These are phyloP conservation scores for Bettongia penicillata DNA, from an alignment of 2,113 vertebrate genomes.

Conservation along the genomic window DNA sequence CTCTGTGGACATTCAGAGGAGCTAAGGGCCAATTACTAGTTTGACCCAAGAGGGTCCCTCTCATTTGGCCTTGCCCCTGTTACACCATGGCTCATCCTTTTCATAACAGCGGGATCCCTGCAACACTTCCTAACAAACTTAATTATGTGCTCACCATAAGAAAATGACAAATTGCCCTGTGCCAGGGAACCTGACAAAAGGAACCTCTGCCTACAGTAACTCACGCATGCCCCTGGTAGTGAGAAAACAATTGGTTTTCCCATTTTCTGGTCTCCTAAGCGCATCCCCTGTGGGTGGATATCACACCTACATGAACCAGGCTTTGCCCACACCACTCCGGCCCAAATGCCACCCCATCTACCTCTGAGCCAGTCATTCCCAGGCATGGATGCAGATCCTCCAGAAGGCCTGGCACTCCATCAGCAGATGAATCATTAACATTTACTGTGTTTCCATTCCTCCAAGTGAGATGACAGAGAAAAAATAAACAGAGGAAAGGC, in stretches of 20 bases:
- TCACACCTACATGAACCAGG: neutral
- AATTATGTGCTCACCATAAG: conserved; percentile 59
- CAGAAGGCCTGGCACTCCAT: conserved; percentile 28
- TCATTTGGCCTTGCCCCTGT: neutral
- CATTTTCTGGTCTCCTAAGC: conserved; percentile 16
- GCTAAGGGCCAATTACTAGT: conserved; percentile 12
- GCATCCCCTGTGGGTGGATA: neutral
- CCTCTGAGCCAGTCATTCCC: neutral
- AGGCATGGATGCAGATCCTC: conserved; percentile 37
- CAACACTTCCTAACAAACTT: conserved; percentile 72
- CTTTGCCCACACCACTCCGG: neutral
- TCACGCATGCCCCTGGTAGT: neutral
- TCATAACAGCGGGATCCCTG: conserved; percentile 46
- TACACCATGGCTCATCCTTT: conserved; percentile 55
- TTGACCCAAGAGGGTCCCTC: conserved; percentile 3
- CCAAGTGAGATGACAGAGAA: neutral
- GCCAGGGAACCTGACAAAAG: conserved; percentile 70
- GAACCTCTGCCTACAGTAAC: conserved; percentile 63
- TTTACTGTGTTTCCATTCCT: conserved; percentile 30
- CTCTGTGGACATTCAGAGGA: neutral
- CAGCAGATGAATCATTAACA: neutral
- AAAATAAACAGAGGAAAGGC: conserved; percentile 8
- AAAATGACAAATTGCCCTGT: conserved; percentile 71
- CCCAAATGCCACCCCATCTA: neutral
- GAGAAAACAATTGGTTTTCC: conserved; percentile 59